Evolutionary conservation across 2,888 invertebrate species (phyloP).

Genomic region (Rotaria magnacalcarata): DNA sequence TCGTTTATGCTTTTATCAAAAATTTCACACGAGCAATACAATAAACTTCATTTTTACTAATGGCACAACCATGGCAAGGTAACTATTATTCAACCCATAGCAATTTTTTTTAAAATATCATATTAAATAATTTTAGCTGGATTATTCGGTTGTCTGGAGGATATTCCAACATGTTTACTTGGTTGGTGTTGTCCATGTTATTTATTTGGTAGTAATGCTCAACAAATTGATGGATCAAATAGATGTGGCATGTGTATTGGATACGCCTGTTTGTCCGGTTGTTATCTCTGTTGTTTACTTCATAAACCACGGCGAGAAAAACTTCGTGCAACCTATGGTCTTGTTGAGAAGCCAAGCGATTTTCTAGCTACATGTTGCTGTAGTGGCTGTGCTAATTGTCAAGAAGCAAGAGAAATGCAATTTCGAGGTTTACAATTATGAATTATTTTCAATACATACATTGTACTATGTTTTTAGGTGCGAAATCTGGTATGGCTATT

Average conservation of each 20-base stretch:
- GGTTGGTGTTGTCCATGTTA: constrained; percentile 25
- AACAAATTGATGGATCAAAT: constrained; percentile 32
- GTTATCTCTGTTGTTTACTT: not conserved
- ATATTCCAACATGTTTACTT: not conserved
- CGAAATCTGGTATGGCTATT: not conserved
- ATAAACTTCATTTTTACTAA: not conserved
- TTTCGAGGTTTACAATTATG: not conserved
- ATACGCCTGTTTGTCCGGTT: not conserved
- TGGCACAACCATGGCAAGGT: not conserved
- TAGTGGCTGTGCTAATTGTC: not conserved
- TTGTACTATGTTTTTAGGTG: not conserved
- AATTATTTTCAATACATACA: not conserved
- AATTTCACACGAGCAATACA: not conserved
- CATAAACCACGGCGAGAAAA: not conserved
- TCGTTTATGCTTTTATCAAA: not conserved
- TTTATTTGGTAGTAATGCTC: constrained; percentile 27
- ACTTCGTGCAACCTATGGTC: not conserved
- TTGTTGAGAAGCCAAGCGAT: constrained; percentile 10
- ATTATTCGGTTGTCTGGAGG: constrained; percentile 13
- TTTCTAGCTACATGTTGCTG: not conserved
- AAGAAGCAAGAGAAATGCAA: constrained; percentile 30
- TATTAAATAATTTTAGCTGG: not conserved
- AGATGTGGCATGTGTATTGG: not conserved
- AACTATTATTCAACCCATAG: not conserved
- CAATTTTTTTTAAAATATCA: not conserved